phyloP scores from a whole-genome alignment of 2,888 invertebrate species.

The Dysmachus trigonus region DNA sequence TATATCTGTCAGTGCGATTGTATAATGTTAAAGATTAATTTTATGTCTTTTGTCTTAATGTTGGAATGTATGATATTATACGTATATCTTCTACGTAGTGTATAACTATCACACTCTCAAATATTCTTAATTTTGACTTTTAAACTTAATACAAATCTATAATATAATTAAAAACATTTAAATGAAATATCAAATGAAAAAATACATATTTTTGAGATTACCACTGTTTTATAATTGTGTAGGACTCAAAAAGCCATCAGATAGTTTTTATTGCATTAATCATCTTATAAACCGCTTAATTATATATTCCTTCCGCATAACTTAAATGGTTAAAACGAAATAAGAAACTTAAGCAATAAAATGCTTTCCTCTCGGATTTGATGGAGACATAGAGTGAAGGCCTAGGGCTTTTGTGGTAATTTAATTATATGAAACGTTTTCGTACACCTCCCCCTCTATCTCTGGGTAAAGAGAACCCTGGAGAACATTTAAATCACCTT shows the following conservation, averaged over 20 bases:
- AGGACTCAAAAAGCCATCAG: background rate
- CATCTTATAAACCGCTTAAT: background rate
- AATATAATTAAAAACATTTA: background rate
- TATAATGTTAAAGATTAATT: too few relatives aligned
- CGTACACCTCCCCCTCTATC: slow-evolving; percentile 22
- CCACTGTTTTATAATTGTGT: background rate
- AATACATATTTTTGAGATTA: background rate
- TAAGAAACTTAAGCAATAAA: slow-evolving; percentile 36
- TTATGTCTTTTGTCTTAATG: too few relatives aligned
- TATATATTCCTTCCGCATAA: slow-evolving; percentile 21
- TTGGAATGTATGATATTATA: too few relatives aligned
- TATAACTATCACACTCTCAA: too few relatives aligned
- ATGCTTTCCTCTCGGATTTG: slow-evolving; percentile 13
- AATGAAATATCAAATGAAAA: background rate
- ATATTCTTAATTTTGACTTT: too few relatives aligned
- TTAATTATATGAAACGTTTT: slow-evolving; percentile 34
- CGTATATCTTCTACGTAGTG: too few relatives aligned
- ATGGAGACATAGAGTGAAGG: slow-evolving; percentile 26
- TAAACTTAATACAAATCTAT: too few relatives aligned
- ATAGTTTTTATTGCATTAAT: background rate
- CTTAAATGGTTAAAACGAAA: slow-evolving; percentile 23
- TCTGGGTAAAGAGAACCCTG: background rate
- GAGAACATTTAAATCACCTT: slow-evolving; percentile 32
- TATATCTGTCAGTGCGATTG: too few relatives aligned
- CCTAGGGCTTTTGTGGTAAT: slow-evolving; percentile 26